A percentile compares a stretch with the other conserved stretches of the same genome.
Conservation (phyloP, 2,113 vertebrate species). For the Corythornis cristatus region DNA sequence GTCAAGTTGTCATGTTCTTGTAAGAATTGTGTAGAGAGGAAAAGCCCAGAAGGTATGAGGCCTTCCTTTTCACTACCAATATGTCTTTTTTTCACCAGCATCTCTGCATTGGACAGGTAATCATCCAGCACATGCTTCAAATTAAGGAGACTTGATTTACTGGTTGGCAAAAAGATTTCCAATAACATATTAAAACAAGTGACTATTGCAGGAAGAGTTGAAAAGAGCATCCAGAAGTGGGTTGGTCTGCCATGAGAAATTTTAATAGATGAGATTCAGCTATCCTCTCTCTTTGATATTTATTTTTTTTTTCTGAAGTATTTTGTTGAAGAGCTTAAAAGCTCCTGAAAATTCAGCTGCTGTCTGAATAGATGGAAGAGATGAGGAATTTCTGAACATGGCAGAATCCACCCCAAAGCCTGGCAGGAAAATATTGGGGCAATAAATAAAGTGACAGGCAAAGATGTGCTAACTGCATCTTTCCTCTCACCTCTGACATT, state of each 20-base stretch:
- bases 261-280: background rate
- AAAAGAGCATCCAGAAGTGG: background rate
- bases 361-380: background rate
- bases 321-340: background rate
- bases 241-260: background rate
- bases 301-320: background rate
- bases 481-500: slow-evolving; percentile 1
- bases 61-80: background rate
- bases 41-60: background rate
- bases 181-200: background rate
- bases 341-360: background rate
- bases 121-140: background rate
- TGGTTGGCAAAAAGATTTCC: background rate
- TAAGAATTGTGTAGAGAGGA: background rate
- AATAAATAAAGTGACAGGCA: background rate
- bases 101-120: background rate
- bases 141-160: background rate
- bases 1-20: background rate
- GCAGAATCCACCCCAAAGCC: background rate
- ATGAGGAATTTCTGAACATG: background rate
- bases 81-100: background rate
- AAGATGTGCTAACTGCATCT: background rate
- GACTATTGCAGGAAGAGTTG: background rate
- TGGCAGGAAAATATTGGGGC: too few species aligned
- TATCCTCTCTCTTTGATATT: background rate